Conservation (phyloP, 2,888 invertebrate genomes). For the Drosophila nr. fundita region DNA sequence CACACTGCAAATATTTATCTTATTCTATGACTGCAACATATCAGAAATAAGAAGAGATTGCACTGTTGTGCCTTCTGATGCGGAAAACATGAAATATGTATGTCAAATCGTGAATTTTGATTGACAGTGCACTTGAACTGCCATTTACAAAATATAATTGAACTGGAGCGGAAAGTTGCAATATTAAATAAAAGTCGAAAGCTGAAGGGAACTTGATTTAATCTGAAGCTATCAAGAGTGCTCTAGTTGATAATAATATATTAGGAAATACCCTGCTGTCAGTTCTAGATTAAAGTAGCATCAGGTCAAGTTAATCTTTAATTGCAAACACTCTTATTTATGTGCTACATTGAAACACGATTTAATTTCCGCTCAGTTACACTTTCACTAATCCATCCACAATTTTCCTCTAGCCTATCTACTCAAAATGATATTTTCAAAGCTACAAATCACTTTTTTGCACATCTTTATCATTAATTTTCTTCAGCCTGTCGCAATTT, state of each 20-base stretch:
- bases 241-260: not conserved
- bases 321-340: not conserved
- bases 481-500: not conserved
- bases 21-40: constrained; percentile 46
- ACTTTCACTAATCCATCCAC: not conserved
- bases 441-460: not conserved
- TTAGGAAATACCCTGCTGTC: not conserved
- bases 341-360: not conserved
- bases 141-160: constrained; percentile 42
- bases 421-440: not conserved
- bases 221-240: not conserved
- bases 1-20: constrained; percentile 60
- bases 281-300: not conserved
- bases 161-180: constrained; percentile 4
- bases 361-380: not conserved
- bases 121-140: constrained; percentile 20
- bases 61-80: constrained; percentile 12
- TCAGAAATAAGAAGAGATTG: constrained; percentile 32
- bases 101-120: constrained; percentile 18
- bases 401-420: not conserved
- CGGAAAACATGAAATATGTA: constrained; percentile 26
- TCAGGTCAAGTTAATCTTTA: not conserved
- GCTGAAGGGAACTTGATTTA: not conserved
- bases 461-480: not conserved
- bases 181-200: not conserved